A percentile compares a stretch with the other conserved stretches of the same genome.
phyloP scores from a whole-genome alignment of 2,113 vertebrate species.

The Callospermophilus lateralis region DNA sequence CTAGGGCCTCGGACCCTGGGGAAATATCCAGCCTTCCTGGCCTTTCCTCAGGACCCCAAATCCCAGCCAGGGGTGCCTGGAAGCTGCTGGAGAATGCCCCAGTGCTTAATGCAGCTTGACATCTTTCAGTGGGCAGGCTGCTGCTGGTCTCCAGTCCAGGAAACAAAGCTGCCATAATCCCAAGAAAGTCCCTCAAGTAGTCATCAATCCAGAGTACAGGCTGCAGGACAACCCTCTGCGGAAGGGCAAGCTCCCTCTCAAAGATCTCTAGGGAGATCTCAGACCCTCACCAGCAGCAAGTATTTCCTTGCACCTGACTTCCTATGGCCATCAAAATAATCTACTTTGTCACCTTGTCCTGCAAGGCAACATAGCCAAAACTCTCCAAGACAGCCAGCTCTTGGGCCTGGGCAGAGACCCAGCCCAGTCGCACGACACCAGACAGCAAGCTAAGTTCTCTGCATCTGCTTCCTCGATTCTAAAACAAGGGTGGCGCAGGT shows the following conservation, averaged over 20 bases:
- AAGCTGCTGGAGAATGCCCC: background rate
- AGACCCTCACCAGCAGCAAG: background rate
- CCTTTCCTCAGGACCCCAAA: background rate
- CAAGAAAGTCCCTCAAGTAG: background rate
- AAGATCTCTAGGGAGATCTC: background rate
- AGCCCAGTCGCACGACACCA: fast-evolving
- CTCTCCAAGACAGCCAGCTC: background rate
- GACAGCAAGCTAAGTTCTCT: background rate
- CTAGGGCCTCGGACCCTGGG: background rate
- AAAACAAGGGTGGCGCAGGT: fast-evolving
- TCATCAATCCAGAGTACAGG: background rate
- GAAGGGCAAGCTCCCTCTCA: background rate
- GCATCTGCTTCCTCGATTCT: background rate
- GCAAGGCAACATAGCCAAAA: background rate
- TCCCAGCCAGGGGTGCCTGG: background rate
- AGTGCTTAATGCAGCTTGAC: fast-evolving
- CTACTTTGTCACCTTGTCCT: background rate
- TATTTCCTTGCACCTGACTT: background rate
- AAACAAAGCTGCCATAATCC: background rate
- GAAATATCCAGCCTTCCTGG: background rate
- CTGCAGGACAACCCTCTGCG: background rate
- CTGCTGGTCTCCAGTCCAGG: background rate
- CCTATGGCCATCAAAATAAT: background rate
- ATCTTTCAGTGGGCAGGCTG: background rate
- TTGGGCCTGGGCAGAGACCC: background rate